Evolutionary conservation across 2,113 vertebrate genomes (phyloP).

Genomic region (Bos taurus): DNA sequence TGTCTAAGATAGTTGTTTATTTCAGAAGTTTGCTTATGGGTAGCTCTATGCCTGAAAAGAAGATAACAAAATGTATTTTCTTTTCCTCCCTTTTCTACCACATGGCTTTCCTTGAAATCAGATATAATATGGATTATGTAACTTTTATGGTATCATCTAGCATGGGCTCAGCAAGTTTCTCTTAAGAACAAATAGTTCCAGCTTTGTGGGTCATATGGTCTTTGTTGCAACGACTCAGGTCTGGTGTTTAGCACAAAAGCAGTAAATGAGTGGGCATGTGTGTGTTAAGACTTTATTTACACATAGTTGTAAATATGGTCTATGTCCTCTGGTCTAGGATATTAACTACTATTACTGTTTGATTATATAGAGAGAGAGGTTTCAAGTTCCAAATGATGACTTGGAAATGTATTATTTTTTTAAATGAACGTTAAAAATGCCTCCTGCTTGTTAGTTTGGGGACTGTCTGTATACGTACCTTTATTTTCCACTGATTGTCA

Average conservation of each 20-base stretch:
- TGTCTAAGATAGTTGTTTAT: background rate
- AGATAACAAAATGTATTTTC: conserved; percentile 6
- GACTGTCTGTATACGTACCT: background rate
- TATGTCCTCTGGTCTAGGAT: background rate
- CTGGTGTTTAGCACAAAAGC: background rate
- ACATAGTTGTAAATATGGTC: background rate
- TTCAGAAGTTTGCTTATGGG: background rate
- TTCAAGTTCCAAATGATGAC: background rate
- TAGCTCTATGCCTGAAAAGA: background rate
- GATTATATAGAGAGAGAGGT: background rate
- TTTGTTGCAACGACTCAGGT: background rate
- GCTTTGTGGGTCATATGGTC: background rate
- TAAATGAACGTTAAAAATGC: conserved; percentile 10
- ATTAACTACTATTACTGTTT: background rate
- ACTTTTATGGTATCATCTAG: background rate
- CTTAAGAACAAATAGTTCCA: background rate
- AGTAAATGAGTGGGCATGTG: background rate
- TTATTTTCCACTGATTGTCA: background rate
- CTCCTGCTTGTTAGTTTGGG: background rate
- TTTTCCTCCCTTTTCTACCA: background rate
- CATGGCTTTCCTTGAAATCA: conserved; percentile 2
- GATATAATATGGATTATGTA: background rate
- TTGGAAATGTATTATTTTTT: conserved; percentile 18
- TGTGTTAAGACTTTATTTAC: background rate
- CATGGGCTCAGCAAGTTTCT: background rate